Percentiles rank a stretch among this genome's conserved stretches.
phyloP scores from a whole-genome alignment of 2,888 invertebrate genomes.

The Eledona agricola region DNA sequence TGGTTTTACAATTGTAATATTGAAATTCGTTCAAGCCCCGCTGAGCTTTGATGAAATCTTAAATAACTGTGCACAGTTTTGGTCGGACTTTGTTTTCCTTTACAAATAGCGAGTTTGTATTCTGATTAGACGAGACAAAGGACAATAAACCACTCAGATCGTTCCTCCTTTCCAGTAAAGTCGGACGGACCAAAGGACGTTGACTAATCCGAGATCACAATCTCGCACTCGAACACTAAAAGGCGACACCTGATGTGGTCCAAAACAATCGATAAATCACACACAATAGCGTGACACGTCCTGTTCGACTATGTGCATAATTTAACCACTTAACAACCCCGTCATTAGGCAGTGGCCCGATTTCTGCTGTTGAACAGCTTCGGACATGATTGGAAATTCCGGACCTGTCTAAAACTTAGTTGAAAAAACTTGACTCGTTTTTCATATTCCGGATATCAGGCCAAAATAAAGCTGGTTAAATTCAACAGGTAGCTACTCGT shows the following conservation, averaged over 20 bases:
- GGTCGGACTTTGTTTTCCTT: constrained; percentile 1
- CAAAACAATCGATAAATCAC: constrained; percentile 2
- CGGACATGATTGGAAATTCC: constrained; percentile 15
- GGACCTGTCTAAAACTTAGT: constrained; percentile 8
- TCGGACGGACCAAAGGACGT: constrained; percentile 21
- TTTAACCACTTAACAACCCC: constrained; percentile 4
- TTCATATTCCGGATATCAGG: constrained; percentile 25
- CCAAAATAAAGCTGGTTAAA: constrained; percentile 17
- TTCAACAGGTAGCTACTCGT: constrained; percentile 32
- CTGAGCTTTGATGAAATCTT: constrained; percentile 7
- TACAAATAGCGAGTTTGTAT: constrained; percentile 26
- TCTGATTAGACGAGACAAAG: constrained; percentile 37
- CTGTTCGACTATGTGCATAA: constrained; percentile 1
- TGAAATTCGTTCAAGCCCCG: constrained; percentile 20
- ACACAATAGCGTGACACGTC: constrained; percentile 3
- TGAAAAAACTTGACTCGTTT: constrained; percentile 12
- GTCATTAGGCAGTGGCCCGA: not conserved
- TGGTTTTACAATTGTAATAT: constrained; percentile 22
- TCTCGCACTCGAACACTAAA: constrained; percentile 21
- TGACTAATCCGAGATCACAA: constrained; percentile 32
- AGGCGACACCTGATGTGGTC: no score
- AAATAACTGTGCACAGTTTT: not conserved
- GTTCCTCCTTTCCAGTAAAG: constrained; percentile 25
- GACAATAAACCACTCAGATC: constrained; percentile 35
- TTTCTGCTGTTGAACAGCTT: constrained; percentile 1